phyloP scores from a whole-genome alignment of 2,113 vertebrate species.

The Spea bombifrons region DNA sequence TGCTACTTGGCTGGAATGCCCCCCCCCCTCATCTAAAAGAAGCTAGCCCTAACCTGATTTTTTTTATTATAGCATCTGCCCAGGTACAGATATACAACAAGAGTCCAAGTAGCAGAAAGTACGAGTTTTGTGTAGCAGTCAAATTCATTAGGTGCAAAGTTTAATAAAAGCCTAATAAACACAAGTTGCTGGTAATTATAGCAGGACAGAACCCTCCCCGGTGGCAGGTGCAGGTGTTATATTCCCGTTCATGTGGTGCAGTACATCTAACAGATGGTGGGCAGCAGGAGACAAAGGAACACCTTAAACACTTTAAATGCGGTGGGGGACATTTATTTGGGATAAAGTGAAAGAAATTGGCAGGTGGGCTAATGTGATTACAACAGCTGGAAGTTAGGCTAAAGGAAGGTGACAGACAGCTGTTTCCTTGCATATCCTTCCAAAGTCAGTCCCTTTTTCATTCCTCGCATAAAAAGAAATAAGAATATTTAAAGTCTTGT shows the following conservation, averaged over 20 bases:
- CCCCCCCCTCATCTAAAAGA: too few relatives aligned
- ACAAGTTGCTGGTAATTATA: constrained; percentile 25
- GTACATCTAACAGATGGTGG: constrained; percentile 43
- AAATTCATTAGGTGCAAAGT: constrained; percentile 16
- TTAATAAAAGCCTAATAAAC: constrained; percentile 16
- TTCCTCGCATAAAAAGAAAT: too few relatives aligned
- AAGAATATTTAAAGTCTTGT: constrained; percentile 19
- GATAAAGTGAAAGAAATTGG: constrained; percentile 33
- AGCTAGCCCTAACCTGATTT: too few relatives aligned
- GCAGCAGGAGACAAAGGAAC: constrained; percentile 53
- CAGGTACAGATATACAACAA: too few relatives aligned
- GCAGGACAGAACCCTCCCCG: constrained; percentile 30
- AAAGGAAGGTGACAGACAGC: constrained; percentile 17
- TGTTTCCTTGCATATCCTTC: constrained; percentile 2
- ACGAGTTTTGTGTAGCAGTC: too few relatives aligned
- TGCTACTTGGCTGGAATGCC: too few relatives aligned
- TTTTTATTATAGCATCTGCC: too few relatives aligned
- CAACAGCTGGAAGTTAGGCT: constrained; percentile 34
- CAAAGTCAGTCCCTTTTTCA: constrained; percentile 1
- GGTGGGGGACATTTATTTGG: constrained; percentile 27
- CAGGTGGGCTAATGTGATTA: constrained; percentile 45
- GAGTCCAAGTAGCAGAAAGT: too few relatives aligned
- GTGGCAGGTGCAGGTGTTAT: constrained; percentile 35
- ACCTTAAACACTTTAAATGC: constrained; percentile 47
- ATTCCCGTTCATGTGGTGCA: constrained; percentile 45